Base-by-base conservation (phyloP, 2,888 invertebrate genomes). In the Cryptus viduatorius region DNA sequence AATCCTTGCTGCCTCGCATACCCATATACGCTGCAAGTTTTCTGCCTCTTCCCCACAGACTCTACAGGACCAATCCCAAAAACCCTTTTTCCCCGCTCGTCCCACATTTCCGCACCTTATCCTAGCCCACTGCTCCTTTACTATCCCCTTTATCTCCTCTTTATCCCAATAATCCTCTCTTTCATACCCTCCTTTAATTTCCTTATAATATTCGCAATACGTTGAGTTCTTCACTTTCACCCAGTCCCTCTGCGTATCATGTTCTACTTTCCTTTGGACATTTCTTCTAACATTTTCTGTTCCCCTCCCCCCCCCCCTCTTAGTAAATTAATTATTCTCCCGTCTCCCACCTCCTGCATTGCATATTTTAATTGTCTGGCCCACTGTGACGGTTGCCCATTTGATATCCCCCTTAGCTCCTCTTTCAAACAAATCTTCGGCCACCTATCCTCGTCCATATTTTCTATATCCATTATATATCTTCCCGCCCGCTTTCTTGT, bases 111-210 rank as follows among this genome's bases (percentile, higher is more conserved):
- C 71, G 37, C 71, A 72, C 14, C 79, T 14, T 16, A 59, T 12
- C 1, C 77, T 59, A 1, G 68, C 67, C 76, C 76, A 76, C 19
- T 76, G 37, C n/a, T 76, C 68, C 24, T 68, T 59, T 19, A 69
- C 12, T 29, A 24, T 48, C 12, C 69, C 69, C 8, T 44, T 65
- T 12, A 29, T 69, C 0, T n/a, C 56, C 4, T 65, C 48, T 2
- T 44, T 12, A 14, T 61, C 37, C 69, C 78, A 69, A 7, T 69
- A 78, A 1, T 37, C 14, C n/a, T 69, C 78, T 31, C 48, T 78
- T 0, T 61, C 48, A 3, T 14, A 46, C 4, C 14, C 37, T 2
- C 10, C 14, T 19, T 69, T 61, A 7, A 78, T 61, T 16, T 7
- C 5, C 37, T 12, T n/a, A 16, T 68, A 77, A 24, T n/a, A n/a